Evolutionary conservation across 1,140 invertebrate genomes (phyloP), one percentile per base, ranked within the genome.

Genomic region (Calosoma granatense): DNA sequence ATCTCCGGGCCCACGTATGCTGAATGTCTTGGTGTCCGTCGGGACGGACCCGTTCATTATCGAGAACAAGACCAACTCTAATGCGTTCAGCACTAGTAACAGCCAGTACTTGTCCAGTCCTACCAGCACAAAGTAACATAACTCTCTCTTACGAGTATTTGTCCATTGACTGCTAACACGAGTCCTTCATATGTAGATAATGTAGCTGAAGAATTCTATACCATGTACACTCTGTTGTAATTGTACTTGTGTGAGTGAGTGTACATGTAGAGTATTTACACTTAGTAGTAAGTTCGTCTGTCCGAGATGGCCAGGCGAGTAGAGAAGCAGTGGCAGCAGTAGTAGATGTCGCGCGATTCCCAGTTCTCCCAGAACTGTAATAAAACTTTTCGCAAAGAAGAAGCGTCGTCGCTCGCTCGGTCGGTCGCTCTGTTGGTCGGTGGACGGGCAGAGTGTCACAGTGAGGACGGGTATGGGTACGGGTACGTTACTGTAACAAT

Each of bases 381-480:
- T 70, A 70, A 70, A 69, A 70, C 66, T 70, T 70, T 69, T 70
- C 68, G 62, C 54, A 59, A 66, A 61, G 67, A 68, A 70, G 41
- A 6, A 47, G 41, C 17, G 15, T 12, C 41, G n/a, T 47, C 3
- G 6, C 17, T 9, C 26, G 26, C 17, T 3, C 41, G 41, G 41
- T 12, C 17, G 6, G 41, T 47, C 17, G 41, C 6, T 47, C 17
- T 4, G 41, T 66, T 70, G 69, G 68, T 67, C 66, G 66, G n/a
- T n/a, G n/a, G n/a, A n/a, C n/a, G n/a, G n/a, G n/a, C 66, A 63
- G 60, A 56, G 65, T 62, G 63, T 63, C 63, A 36, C 26, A n/a
- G 26, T n/a, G 26, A 6, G 26, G 26, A n/a, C 26, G 26, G 26
- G 26, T 36, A n/a, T 36, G 26, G n/a, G 26, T 36, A n/a, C 26